A percentile compares a stretch with the other conserved stretches of the same genome.
Evolutionary conservation across 2,113 vertebrate species (phyloP).

Genomic region (Corythaeola cristata): DNA sequence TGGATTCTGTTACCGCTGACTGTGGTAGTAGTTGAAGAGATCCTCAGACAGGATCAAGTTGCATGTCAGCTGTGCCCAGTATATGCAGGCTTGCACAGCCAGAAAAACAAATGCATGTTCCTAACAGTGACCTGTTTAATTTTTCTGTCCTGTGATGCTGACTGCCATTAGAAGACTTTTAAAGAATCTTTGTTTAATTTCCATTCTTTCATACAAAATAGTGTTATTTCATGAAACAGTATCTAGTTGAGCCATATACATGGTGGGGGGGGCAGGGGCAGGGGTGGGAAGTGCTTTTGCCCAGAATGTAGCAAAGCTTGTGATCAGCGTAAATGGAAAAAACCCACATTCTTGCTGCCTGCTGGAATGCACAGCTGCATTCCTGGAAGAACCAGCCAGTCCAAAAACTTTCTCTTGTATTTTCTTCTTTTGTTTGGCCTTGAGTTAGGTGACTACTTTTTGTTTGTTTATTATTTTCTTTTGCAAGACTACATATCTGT

Average conservation of each 20-base stretch:
- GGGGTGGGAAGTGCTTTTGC: background rate
- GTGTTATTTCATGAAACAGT: background rate
- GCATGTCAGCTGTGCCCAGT: background rate
- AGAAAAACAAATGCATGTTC: background rate
- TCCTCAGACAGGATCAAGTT: background rate
- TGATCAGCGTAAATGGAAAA: constrained; percentile 1
- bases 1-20: background rate
- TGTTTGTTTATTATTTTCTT: background rate
- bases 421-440: background rate
- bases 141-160: background rate
- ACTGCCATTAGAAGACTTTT: background rate
- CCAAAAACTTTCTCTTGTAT: background rate
- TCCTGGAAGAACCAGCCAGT: background rate
- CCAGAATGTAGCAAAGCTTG: background rate
- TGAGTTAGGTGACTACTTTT: background rate
- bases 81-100: background rate
- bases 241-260: background rate
- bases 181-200: background rate
- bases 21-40: background rate
- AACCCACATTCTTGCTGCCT: constrained; percentile 55
- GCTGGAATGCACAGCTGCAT: constrained; percentile 58
- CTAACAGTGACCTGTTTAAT: background rate
- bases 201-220: background rate
- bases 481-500: background rate
- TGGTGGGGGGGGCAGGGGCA: no score